Conservation (phyloP, 2,797 vertebrate species). For the Arrhamphus sclerolepis region DNA sequence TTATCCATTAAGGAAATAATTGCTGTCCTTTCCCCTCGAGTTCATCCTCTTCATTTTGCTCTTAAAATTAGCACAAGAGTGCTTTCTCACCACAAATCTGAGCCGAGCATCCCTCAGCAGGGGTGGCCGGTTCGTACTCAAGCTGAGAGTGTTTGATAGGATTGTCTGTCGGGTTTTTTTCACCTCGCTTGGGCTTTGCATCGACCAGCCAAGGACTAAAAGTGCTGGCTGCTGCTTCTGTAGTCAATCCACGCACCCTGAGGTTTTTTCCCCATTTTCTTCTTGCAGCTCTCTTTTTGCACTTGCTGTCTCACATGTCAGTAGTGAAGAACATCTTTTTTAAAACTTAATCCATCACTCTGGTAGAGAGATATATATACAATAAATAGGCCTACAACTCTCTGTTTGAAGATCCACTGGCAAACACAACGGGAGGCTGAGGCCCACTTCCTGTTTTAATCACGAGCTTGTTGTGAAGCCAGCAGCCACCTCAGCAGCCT, state of each 20-base stretch:
- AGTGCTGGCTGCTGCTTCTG: constrained; percentile 35
- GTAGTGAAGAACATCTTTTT: constrained; percentile 40
- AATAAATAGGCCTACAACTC: constrained; percentile 47
- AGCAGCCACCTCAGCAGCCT: constrained; percentile 39
- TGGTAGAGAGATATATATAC: constrained; percentile 31
- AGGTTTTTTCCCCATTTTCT: constrained; percentile 33
- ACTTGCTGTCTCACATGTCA: constrained; percentile 35
- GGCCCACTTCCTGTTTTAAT: constrained; percentile 46
- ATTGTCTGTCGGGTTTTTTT: constrained; percentile 46
- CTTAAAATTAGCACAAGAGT: constrained; percentile 37
- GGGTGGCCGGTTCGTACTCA: constrained; percentile 62
- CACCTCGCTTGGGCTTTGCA: constrained; percentile 36
- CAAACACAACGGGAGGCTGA: constrained; percentile 18
- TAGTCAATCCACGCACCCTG: constrained; percentile 26
- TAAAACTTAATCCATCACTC: constrained; percentile 47
- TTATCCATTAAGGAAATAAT: constrained; percentile 32
- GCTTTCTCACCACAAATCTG: constrained; percentile 45
- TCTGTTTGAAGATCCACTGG: constrained; percentile 63
- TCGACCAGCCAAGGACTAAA: constrained; percentile 46
- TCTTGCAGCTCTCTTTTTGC: constrained; percentile 22
- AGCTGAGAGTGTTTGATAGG: constrained; percentile 68
- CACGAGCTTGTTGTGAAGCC: constrained; percentile 43
- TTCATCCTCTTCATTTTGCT: constrained; percentile 33
- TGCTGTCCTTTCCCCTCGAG: constrained; percentile 17
- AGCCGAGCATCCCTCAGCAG: constrained; percentile 56